Percentiles rank a stretch among this genome's conserved stretches.
phyloP scores from a whole-genome alignment of 2,113 vertebrate genomes.

The Apodemus sylvaticus region DNA sequence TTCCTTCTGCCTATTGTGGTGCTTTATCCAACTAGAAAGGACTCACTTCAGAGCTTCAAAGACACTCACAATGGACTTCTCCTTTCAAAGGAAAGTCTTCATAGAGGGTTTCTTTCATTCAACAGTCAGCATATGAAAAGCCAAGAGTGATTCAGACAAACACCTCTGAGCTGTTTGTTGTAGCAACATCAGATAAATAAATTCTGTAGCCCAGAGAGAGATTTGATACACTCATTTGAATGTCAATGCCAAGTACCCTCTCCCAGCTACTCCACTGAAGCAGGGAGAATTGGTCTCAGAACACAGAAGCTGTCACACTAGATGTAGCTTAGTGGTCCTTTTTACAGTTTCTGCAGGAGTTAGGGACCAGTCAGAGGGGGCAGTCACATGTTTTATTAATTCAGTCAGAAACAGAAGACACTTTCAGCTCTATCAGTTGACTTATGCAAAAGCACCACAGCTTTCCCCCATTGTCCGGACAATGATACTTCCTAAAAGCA shows the following conservation, averaged over 20 bases:
- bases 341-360: background rate
- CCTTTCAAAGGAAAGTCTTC: conserved; percentile 60
- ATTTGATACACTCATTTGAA: conserved; percentile 67
- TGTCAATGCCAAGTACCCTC: conserved; percentile 61
- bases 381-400: background rate
- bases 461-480: background rate
- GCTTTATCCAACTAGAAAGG: conserved; percentile 64
- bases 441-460: background rate
- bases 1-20: conserved; percentile 40
- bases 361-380: too few species aligned
- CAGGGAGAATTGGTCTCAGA: conserved; percentile 20
- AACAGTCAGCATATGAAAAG: conserved; percentile 59
- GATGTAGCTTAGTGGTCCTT: conserved; percentile 20
- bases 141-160: conserved; percentile 60
- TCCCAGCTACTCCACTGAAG: conserved; percentile 47
- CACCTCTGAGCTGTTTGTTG: conserved; percentile 62
- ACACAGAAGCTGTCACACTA: background rate
- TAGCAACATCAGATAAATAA: conserved; percentile 67
- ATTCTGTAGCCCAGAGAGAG: conserved; percentile 56
- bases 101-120: conserved; percentile 66
- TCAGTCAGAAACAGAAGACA: conserved; percentile 23
- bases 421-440: background rate
- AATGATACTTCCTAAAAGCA: conserved; percentile 25
- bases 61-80: conserved; percentile 56
- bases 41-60: conserved; percentile 61